These are phyloP conservation scores for Siphonodentalium dalli DNA, from an alignment of 2,888 invertebrate species.

Conservation along the genomic window DNA sequence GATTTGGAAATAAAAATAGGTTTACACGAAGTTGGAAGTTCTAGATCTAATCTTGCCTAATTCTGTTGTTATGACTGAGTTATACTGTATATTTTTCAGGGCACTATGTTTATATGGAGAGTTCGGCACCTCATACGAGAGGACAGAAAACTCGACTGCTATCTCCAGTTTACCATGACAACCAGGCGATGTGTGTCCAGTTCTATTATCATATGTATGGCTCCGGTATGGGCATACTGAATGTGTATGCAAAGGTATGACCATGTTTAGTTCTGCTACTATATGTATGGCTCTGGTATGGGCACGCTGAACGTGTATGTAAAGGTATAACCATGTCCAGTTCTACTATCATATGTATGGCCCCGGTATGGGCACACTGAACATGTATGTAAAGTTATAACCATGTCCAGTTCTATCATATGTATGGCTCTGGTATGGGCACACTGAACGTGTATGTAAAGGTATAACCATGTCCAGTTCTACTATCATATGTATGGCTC, in stretches of 20 bases:
- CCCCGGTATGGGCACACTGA: constrained; percentile 37
- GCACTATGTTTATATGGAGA: constrained; percentile 70
- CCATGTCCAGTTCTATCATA: constrained; percentile 47
- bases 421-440: constrained; percentile 47
- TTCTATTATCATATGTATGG: constrained; percentile 59
- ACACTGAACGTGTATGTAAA: constrained; percentile 46
- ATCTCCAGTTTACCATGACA: constrained; percentile 32
- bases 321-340: too few species aligned
- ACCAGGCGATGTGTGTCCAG: constrained; percentile 34
- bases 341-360: constrained; percentile 59
- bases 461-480: constrained; percentile 21
- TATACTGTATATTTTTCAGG: constrained; percentile 31
- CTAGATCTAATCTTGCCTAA: not conserved
- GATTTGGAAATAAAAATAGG: too few species aligned
- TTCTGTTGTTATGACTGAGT: too few species aligned
- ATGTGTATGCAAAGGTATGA: constrained; percentile 29
- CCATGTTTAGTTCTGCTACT: constrained; percentile 57
- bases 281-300: constrained; percentile 49
- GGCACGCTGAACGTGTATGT: constrained; percentile 46
- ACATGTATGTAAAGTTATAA: constrained; percentile 33
- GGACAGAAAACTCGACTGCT: constrained; percentile 37
- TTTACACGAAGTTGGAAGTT: not conserved
- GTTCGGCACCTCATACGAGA: constrained; percentile 62
- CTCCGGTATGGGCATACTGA: constrained; percentile 37
- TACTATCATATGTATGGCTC: not conserved